Percentiles rank a stretch among this genome's conserved stretches.
Evolutionary conservation across 2,888 invertebrate genomes (phyloP).

Genomic region (Muschampia plurimacula): DNA sequence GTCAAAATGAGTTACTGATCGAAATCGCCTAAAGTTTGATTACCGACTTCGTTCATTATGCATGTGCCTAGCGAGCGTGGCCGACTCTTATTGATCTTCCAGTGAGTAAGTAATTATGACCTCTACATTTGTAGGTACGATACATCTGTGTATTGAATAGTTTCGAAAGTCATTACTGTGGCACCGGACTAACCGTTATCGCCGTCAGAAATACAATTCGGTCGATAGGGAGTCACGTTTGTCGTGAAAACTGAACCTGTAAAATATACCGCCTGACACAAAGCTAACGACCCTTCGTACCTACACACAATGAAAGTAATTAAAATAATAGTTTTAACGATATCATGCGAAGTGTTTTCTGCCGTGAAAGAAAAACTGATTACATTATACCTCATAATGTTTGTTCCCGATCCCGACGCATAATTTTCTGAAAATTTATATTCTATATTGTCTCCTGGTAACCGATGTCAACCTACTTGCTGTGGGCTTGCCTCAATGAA

Average conservation of each 20-base stretch:
- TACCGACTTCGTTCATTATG: constrained; percentile 56
- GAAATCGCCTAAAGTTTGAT: constrained; percentile 58
- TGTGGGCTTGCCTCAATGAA: constrained; percentile 47
- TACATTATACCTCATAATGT: constrained; percentile 22
- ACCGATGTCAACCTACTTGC: constrained; percentile 43
- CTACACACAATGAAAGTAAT: constrained; percentile 72
- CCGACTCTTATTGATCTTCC: constrained; percentile 61
- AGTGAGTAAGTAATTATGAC: constrained; percentile 62
- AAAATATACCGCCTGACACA: constrained; percentile 55
- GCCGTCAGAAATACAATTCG: constrained; percentile 52
- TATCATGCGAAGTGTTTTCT: constrained; percentile 75
- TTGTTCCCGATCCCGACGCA: constrained; percentile 9
- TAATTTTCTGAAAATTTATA: constrained; percentile 13
- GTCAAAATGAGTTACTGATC: constrained; percentile 54
- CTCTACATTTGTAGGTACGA: constrained; percentile 52
- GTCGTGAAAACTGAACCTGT: constrained; percentile 63
- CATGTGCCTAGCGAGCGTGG: constrained; percentile 49
- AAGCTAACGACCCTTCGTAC: constrained; percentile 65
- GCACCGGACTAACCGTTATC: constrained; percentile 54
- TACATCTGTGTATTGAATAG: constrained; percentile 55
- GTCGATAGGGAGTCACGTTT: constrained; percentile 52
- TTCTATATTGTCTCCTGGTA: constrained; percentile 53
- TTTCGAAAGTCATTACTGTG: constrained; percentile 67
- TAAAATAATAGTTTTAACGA: constrained; percentile 77
- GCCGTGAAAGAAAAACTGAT: constrained; percentile 53